phyloP scores from a whole-genome alignment of 2,113 vertebrate genomes.

The Cavia porcellus region DNA sequence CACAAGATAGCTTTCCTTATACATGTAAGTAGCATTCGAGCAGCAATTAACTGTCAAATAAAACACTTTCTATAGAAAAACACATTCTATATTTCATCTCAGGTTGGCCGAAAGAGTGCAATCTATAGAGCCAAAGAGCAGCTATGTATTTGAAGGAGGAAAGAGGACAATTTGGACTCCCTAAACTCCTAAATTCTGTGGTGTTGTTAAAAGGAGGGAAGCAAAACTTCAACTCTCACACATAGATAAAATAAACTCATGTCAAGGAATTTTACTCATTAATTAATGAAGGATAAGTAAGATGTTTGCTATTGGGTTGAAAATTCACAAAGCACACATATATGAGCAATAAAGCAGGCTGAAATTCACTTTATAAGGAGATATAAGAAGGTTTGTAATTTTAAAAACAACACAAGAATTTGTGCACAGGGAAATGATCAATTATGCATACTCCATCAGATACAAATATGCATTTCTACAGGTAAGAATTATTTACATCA shows the following conservation, averaged over 20 bases:
- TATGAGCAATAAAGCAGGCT: neutral
- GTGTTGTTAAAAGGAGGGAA: neutral
- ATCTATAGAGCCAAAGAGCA: neutral
- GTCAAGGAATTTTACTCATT: neutral
- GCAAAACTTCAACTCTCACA: neutral
- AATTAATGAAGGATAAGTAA: neutral
- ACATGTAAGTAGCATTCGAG: neutral
- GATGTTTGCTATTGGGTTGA: neutral
- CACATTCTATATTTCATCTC: neutral
- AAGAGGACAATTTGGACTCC: neutral
- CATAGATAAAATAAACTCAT: slow-evolving; percentile 8
- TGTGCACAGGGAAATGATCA: neutral
- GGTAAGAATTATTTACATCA: slow-evolving; percentile 12
- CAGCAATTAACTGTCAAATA: neutral
- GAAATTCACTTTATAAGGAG: neutral
- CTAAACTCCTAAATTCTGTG: neutral
- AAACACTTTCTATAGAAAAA: slow-evolving; percentile 44
- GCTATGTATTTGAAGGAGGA: neutral
- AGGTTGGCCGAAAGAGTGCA: neutral
- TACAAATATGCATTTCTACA: neutral
- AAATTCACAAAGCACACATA: neutral
- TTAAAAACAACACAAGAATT: neutral
- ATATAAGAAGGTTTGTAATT: neutral
- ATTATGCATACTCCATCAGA: neutral
- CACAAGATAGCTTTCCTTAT: neutral